phyloP scores from a whole-genome alignment of 2,888 invertebrate genomes.

The Lacanobia oleracea region DNA sequence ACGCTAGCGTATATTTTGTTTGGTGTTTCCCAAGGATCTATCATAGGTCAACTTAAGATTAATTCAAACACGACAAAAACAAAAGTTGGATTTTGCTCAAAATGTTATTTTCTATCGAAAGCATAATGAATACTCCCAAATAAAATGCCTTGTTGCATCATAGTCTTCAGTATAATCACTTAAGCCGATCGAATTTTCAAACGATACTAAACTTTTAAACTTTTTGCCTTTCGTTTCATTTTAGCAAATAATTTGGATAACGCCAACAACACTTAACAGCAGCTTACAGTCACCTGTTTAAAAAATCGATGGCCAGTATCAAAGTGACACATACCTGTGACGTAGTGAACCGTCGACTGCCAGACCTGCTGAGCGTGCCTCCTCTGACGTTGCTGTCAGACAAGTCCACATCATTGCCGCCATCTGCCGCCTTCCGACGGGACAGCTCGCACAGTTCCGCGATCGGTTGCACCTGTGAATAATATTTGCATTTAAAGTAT shows the following conservation, averaged over 20 bases:
- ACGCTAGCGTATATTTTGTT: background rate
- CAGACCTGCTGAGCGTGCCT: conserved; percentile 96
- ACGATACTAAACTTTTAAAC: no score
- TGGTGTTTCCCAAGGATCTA: conserved; percentile 8
- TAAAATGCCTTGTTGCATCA: no score
- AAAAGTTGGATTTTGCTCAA: background rate
- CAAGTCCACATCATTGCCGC: conserved; percentile 92
- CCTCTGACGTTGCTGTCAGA: conserved; percentile 92
- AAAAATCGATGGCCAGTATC: background rate
- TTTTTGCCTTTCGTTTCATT: background rate
- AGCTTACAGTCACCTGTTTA: background rate
- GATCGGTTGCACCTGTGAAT: conserved; percentile 96
- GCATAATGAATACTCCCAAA: background rate
- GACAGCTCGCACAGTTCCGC: conserved; percentile 97
- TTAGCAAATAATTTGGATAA: background rate
- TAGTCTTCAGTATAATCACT: no score
- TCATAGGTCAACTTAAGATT: background rate
- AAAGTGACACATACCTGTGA: conserved; percentile 85
- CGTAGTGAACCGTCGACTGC: conserved; percentile 94
- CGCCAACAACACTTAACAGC: no score
- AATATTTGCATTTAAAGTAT: conserved; percentile 33
- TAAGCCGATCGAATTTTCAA: no score
- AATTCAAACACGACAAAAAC: background rate
- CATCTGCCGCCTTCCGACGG: conserved; percentile 92
- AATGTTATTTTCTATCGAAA: background rate